Evolutionary conservation across 2,888 invertebrate species (phyloP).

Genomic region (Eristalis pertinax): DNA sequence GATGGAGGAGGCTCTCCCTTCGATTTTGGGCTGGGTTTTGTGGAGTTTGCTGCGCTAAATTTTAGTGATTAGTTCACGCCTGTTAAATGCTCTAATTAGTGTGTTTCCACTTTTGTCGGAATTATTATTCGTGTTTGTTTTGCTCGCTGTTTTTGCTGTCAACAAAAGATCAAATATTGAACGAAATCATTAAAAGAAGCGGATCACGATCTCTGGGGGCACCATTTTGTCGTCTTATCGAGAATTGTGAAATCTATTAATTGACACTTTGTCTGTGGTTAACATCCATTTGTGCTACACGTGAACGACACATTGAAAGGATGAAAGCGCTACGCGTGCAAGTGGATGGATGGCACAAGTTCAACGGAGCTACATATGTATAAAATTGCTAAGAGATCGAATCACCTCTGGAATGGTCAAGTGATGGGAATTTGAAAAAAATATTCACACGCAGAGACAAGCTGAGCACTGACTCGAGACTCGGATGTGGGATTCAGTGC

Average conservation of each 20-base stretch:
- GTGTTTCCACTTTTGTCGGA: slow-evolving; percentile 34
- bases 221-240: slow-evolving; percentile 18
- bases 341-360: background rate
- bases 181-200: slow-evolving; percentile 14
- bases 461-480: too few relatives aligned
- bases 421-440: too few relatives aligned
- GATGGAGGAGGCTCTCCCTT: too few relatives aligned
- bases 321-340: background rate
- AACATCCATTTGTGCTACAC: slow-evolving; percentile 32
- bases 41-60: slow-evolving; percentile 39
- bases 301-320: slow-evolving; percentile 9
- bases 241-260: slow-evolving; percentile 38
- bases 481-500: too few relatives aligned
- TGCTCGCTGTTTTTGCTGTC: slow-evolving; percentile 43
- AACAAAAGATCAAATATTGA: slow-evolving; percentile 35
- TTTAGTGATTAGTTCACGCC: slow-evolving; percentile 22
- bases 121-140: slow-evolving; percentile 34
- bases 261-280: slow-evolving; percentile 28
- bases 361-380: too few relatives aligned
- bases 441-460: too few relatives aligned
- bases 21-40: slow-evolving; percentile 9
- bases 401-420: too few relatives aligned
- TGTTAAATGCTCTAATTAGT: slow-evolving; percentile 49
- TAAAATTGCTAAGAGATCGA: background rate
- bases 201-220: slow-evolving; percentile 32